These are phyloP conservation scores for Acanthisitta chloris DNA, from an alignment of 2,113 vertebrate genomes.

Conservation along the genomic window DNA sequence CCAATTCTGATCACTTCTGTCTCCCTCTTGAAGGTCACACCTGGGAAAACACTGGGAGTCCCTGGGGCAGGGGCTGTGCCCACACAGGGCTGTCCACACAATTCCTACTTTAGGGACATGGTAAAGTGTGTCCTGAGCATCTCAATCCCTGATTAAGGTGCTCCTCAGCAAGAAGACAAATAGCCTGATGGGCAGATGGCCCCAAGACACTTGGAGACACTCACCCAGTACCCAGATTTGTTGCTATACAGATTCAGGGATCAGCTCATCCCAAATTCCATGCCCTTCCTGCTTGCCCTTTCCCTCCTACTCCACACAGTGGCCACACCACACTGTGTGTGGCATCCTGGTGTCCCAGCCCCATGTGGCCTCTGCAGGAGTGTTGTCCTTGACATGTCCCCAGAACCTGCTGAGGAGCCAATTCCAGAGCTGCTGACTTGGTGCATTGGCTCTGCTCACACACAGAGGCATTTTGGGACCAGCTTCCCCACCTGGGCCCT, in stretches of 20 bases:
- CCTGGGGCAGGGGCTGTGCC: neutral
- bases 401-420: constrained; percentile 48
- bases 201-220: rapidly evolving
- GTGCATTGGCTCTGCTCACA: rapidly evolving
- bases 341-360: neutral
- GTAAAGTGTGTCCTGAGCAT: neutral
- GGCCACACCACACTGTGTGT: rapidly evolving
- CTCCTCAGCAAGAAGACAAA: neutral
- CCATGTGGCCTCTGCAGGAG: neutral
- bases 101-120: neutral
- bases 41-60: neutral
- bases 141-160: neutral
- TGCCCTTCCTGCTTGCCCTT: rapidly evolving
- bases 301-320: neutral
- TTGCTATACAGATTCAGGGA: rapidly evolving
- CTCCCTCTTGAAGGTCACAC: neutral
- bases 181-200: neutral
- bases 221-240: rapidly evolving
- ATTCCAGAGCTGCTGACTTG: constrained; percentile 32
- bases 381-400: neutral
- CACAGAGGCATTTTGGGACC: neutral
- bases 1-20: neutral
- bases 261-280: neutral
- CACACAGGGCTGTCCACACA: neutral
- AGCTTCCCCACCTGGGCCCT: constrained; percentile 47